Conservation (phyloP, 2,797 vertebrate genomes). For the Sebastes steindachneri region DNA sequence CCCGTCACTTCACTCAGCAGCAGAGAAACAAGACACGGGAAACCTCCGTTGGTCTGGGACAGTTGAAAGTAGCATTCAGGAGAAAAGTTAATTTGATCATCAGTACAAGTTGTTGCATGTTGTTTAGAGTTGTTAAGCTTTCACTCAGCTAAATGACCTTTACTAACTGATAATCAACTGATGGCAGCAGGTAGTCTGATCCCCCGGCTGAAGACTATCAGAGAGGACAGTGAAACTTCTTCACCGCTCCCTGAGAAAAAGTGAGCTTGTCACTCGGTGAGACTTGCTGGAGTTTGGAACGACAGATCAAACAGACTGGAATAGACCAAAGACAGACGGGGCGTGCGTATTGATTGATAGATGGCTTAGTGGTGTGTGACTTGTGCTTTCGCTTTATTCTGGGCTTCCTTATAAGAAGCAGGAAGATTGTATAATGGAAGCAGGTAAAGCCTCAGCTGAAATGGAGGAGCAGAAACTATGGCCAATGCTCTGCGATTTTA, state of each 20-base stretch:
- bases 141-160: slow-evolving; percentile 11
- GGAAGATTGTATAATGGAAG: slow-evolving; percentile 11
- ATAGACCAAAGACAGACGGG: slow-evolving; percentile 64
- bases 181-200: slow-evolving; percentile 35
- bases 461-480: slow-evolving; percentile 6
- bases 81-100: not conserved
- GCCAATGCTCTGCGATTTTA: not conserved
- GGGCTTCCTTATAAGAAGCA: slow-evolving; percentile 12
- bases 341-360: slow-evolving; percentile 55
- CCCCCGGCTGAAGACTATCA: slow-evolving; percentile 36
- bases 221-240: slow-evolving; percentile 48
- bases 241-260: slow-evolving; percentile 20
- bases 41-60: not conserved
- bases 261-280: slow-evolving; percentile 48
- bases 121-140: not conserved
- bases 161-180: not conserved
- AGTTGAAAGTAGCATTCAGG: not conserved
- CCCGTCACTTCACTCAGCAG: no score
- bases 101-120: not conserved
- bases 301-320: slow-evolving; percentile 65
- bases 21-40: no score
- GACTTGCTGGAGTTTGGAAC: slow-evolving; percentile 21
- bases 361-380: slow-evolving; percentile 49
- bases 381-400: slow-evolving; percentile 28
- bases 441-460: slow-evolving; percentile 15